Base-by-base conservation (phyloP, 2,797 vertebrate species). In the Emydoidea blandingii region DNA sequence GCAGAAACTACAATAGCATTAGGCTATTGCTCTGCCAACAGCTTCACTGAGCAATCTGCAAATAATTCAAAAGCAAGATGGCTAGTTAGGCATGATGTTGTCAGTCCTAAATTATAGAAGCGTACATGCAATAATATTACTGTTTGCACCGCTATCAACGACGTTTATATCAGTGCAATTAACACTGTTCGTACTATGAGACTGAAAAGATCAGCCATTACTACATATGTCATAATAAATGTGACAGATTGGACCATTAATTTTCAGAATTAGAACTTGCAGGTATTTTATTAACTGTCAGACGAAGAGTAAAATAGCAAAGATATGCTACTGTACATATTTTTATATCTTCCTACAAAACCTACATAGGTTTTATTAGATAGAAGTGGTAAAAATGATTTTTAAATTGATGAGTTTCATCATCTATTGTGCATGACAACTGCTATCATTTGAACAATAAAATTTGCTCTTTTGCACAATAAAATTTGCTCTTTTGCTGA, bases 331-430 rank as follows among this genome's bases (percentile, higher is more conserved):
- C 11, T 65, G 47, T 68, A 11, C 29, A 83, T 62, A 68, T 80
- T 87, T 82, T 57, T 91, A 88, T 76, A 25, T 34, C 3, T 12
- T 56, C 85, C n/a, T 83, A 81, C 27, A 89, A 95, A 95, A 78
- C 47, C 57, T 78, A 91, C 79, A 57, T 79, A 21, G 10, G 11
- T 72, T n/a, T 47, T 76, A 85, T 37, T 41, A 83, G 95, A 74
- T 72, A 31, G 12, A 93, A 93, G 79, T 23, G 59, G 79, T 56
- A 91, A 93, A 74, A 50, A 89, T 14, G 81, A 95, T 96, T 93
- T 96, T 94, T 92, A 95, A 95, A 90, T 78, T 79, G 88, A 93
- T 97, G 97, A 92, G 88, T 94, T 95, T 97, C 83, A 27, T 10
- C 78, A 93, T 84, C 21, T 21, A 37, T 52, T 23, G 57, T 80